Percentiles rank a stretch among this genome's conserved stretches.
Conservation (phyloP, 2,888 invertebrate species). For the Leptinotarsa juncta region DNA sequence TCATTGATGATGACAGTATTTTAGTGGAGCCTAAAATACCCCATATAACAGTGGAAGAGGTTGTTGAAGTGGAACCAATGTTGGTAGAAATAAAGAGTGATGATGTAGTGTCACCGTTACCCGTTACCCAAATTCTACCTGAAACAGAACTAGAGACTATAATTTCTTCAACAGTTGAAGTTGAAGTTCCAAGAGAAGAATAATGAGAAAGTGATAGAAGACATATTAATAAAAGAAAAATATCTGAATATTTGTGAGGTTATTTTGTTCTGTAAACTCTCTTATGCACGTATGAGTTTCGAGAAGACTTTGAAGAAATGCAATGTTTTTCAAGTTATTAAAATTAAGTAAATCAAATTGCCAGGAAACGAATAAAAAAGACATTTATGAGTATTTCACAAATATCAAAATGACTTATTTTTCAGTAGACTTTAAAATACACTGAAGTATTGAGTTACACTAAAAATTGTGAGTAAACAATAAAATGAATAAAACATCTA, state of each 20-base stretch:
- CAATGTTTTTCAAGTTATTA: not conserved
- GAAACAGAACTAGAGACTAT: not conserved
- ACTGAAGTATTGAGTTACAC: no score
- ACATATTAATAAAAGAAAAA: not conserved
- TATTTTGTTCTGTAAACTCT: no score
- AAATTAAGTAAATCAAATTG: no score
- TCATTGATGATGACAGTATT: not conserved
- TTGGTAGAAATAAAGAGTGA: not conserved
- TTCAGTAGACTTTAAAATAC: no score
- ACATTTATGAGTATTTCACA: no score
- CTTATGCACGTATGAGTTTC: not conserved
- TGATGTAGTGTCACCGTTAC: not conserved
- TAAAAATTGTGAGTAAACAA: no score
- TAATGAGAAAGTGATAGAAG: not conserved
- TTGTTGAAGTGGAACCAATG: conserved; percentile 9
- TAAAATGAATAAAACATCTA: no score
- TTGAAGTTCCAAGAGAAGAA: not conserved
- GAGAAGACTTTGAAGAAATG: not conserved
- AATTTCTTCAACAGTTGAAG: not conserved
- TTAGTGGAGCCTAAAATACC: conserved; percentile 2
- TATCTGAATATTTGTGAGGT: not conserved
- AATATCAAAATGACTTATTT: no score
- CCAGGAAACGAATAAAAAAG: no score
- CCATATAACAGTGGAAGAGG: conserved; percentile 20
- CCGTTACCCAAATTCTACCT: not conserved